phyloP scores from a whole-genome alignment of 2,113 vertebrate species.

The Bubo scandiacus region DNA sequence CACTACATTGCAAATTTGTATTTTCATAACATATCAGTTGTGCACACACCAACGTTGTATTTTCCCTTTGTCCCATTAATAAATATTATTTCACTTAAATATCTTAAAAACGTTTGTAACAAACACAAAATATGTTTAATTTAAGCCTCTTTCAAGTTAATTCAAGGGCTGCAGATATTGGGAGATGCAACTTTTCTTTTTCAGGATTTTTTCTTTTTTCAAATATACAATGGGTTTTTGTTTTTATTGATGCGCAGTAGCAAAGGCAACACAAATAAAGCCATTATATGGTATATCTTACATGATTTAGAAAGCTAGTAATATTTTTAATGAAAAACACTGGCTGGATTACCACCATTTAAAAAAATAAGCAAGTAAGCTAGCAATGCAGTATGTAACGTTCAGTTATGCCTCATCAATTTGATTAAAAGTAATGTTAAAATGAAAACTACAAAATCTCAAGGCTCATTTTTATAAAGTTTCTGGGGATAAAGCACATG shows the following conservation, averaged over 20 bases:
- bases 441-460: neutral
- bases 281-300: neutral
- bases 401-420: conserved; percentile 5
- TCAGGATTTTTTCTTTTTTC: too few relatives aligned
- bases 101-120: neutral
- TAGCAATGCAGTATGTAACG: neutral
- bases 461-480: neutral
- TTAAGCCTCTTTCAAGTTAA: neutral
- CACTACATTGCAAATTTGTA: neutral
- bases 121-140: neutral
- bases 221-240: neutral
- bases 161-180: neutral
- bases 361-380: neutral
- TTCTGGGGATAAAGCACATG: neutral
- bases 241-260: neutral
- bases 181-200: neutral
- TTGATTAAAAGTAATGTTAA: neutral
- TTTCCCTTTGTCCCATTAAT: neutral
- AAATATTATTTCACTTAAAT: neutral
- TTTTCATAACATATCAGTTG: neutral
- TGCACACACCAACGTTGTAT: neutral
- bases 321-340: neutral
- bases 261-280: neutral
- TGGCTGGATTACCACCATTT: neutral
- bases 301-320: neutral